Conservation (phyloP, 2,888 invertebrate genomes). For the Pristionchus exspectatus region DNA sequence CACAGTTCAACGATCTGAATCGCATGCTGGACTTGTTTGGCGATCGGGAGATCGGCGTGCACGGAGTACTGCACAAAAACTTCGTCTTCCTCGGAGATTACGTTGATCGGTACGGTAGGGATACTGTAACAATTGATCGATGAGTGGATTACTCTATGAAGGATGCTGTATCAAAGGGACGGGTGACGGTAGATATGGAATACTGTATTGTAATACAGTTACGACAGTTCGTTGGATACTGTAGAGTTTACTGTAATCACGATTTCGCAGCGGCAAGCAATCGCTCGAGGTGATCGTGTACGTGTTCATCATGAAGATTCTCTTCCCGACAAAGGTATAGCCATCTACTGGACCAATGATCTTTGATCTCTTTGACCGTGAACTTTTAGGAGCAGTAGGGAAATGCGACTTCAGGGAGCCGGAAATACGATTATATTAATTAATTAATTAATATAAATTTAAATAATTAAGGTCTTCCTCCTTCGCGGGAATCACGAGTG, state of each 20-base stretch:
- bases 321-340: background rate
- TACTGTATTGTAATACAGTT: background rate
- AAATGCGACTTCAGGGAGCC: background rate
- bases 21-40: background rate
- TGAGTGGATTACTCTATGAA: no score
- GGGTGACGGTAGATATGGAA: background rate
- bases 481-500: constrained; percentile 59
- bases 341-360: background rate
- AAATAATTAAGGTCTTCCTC: background rate
- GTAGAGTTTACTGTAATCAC: background rate
- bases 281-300: constrained; percentile 26
- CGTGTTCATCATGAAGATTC: constrained; percentile 20
- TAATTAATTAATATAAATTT: no score
- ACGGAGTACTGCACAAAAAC: background rate
- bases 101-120: constrained; percentile 20
- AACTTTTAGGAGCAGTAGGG: background rate
- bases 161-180: no score
- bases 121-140: background rate
- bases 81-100: constrained; percentile 28
- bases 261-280: constrained; percentile 9
- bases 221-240: background rate
- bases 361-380: background rate
- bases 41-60: background rate
- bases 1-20: constrained; percentile 7
- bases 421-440: background rate